Conservation (phyloP, 2,888 invertebrate species). For the Rambutsinella grinnellia region DNA sequence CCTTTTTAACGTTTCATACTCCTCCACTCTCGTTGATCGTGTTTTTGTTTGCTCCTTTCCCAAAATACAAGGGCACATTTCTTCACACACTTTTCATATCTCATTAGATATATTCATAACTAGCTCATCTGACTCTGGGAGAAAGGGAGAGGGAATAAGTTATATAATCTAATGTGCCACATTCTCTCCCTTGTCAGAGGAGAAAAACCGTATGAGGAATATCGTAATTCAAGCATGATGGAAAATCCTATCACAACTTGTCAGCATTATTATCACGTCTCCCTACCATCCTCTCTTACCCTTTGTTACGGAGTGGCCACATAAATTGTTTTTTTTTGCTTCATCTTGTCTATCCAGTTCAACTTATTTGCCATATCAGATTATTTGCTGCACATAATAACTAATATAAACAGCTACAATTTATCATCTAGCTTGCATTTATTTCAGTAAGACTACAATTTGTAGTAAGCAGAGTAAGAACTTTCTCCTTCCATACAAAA, state of each 20-base stretch:
- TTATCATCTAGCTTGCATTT: background rate
- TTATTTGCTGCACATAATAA: background rate
- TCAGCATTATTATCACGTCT: conserved; percentile 55
- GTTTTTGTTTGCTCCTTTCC: background rate
- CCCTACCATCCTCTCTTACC: background rate
- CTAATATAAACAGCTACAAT: background rate
- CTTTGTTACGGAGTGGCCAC: background rate
- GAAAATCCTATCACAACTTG: conserved; percentile 56
- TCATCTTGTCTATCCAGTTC: background rate
- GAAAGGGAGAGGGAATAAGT: background rate
- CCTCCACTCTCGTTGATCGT: background rate
- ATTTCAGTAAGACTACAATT: no score
- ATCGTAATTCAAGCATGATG: conserved; percentile 57
- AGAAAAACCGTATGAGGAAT: conserved; percentile 10
- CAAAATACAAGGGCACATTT: background rate
- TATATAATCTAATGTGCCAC: no score
- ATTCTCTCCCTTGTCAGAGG: background rate
- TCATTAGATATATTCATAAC: conserved; percentile 1
- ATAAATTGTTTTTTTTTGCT: background rate
- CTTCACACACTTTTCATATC: background rate
- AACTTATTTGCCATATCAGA: background rate
- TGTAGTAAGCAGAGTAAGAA: no score
- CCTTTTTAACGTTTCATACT: background rate
- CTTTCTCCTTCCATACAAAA: no score
- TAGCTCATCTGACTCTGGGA: background rate